Base-by-base conservation (phyloP, 2,113 vertebrate genomes). In the Regulus satrapa region DNA sequence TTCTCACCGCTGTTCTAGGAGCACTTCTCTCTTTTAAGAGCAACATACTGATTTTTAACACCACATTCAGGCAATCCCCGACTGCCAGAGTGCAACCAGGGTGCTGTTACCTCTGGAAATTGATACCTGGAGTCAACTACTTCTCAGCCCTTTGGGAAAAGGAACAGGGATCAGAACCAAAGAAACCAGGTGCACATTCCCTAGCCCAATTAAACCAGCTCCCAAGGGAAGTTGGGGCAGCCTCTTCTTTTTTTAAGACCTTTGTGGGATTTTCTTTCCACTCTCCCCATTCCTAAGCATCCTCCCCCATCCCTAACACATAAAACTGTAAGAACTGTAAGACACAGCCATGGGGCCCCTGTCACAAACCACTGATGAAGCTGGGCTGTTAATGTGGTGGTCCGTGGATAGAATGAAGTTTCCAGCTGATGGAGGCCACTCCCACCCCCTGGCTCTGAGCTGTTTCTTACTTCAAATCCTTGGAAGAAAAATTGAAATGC, bases 231-330 rank as follows among this genome's bases (percentile, higher is more conserved):
- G 4, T 3, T 14, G 18, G 2, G 2, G 11, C 15, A 36, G 32
- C 51, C 34, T 72, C 31, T 48, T 59, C 31, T 73, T 56, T 14
- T 73, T 56, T 14, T 31, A 32, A 40, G 32, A 72, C 9, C 9
- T 49, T 77, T 61, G 10, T 46, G 14, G 19, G 24, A 1, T 5
- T 49, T 81, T 48, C 45, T 58, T 62, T 43, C 1, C 9, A 34
- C 12, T 61, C 11, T 49, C 25, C 16, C 41, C 1, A 0, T 49
- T 81, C 8, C 26, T 4, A 2, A 83, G 17, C 31, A 41, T 20
- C 18, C 3, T 52, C 4, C 12, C 18, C 7, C 49, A 74, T 0
- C 4, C 5, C 9, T 18, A 84, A 61, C 8, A 13, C 41, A 80
- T 34, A 14, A 59, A 80, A n/a, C n/a, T n/a, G n/a, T n/a, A n/a